Evolutionary conservation across 2,888 invertebrate species (phyloP), one percentile per base, ranked within the genome.

Genomic region (Tetragonula carbonaria): DNA sequence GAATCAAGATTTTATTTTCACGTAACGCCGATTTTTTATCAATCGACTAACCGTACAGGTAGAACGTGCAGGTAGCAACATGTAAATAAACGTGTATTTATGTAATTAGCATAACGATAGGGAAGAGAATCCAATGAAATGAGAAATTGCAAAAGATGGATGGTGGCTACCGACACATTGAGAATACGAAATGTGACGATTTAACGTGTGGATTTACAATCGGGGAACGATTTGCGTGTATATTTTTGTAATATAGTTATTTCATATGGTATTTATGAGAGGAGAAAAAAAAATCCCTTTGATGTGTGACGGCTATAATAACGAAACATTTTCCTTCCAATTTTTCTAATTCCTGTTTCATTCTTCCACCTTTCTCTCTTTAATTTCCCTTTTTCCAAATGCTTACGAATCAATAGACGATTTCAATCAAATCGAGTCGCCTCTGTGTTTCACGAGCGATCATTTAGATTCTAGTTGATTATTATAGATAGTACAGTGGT

Each of bases 1-100:
- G 67, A 73, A 59, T 51, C 71, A 70, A 77, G 63, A 86, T 51
- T 74, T 76, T 65, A 66, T 78, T 84, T 65, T 73, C 74, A 78
- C 38, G 72, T 78, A 86, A 86, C 71, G 70, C 72, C 67, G 70
- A 85, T 79, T 87, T 78, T 67, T 84, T 88, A 84, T 83, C 84
- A 33, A 87, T 80, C 82, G 73, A 87, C 80, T 86, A 88, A 89
- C 63, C 57, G 87, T 57, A 38, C 38, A 38, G 38, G 38, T 82
- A 78, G 78, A 53, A 85, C 77, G 73, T 84, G 81, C 66, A 59
- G 67, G 68, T 71, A 84, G 28, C 51, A 68, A 86, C 84, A 82
- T 94, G 94, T 94, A 94, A 92, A 94, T 93, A 94, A 89, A 89
- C 74, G 87, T 94, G 94, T 94, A 94, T 93, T 93, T 94, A 93